Percentiles rank a stretch among this genome's conserved stretches.
Conservation (phyloP, 92 coral and sea anemone species). For the Siderastrea siderea region DNA sequence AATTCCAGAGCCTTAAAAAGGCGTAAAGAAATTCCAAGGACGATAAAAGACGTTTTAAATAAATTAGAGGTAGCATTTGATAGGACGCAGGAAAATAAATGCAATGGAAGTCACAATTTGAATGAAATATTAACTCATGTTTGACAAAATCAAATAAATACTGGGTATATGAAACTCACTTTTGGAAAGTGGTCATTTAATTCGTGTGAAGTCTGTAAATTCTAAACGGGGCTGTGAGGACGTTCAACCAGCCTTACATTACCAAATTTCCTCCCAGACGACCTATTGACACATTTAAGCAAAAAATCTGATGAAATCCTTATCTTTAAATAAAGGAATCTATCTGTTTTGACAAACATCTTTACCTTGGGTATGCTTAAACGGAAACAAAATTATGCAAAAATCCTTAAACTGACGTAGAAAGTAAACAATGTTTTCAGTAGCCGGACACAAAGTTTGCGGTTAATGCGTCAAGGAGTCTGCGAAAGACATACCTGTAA, state of each 20-base stretch:
- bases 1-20: background rate
- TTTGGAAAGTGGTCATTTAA: too few species aligned
- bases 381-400: constrained; percentile 54
- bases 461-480: constrained; percentile 39
- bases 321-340: constrained; percentile 23
- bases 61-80: constrained; percentile 1
- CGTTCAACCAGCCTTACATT: background rate
- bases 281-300: constrained; percentile 19
- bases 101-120: too few species aligned
- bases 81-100: background rate
- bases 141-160: background rate
- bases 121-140: background rate
- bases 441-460: constrained; percentile 19
- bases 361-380: constrained; percentile 19
- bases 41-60: background rate
- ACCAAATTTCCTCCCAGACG: background rate
- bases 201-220: too few species aligned
- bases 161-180: background rate
- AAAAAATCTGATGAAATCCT: constrained; percentile 22
- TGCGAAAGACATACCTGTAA: constrained; percentile 16
- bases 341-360: constrained; percentile 33
- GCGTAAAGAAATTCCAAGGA: constrained; percentile 8
- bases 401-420: constrained; percentile 24
- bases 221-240: too few species aligned
- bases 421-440: constrained; percentile 38